Evolutionary conservation across 2,113 vertebrate genomes (phyloP), one percentile per base, ranked within the genome.

Genomic region (Proteles cristata): DNA sequence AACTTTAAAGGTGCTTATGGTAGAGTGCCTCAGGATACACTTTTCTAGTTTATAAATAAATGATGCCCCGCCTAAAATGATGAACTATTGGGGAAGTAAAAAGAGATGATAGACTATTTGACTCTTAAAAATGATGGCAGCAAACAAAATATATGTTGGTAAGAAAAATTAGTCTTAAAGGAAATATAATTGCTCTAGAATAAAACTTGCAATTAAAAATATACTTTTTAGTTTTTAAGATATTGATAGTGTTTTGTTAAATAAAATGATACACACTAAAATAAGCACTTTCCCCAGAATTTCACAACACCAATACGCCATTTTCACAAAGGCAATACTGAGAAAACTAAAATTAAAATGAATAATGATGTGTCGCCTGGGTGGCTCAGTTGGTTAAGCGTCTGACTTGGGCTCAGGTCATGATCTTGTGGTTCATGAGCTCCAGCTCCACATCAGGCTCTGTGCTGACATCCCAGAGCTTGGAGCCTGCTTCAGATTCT

Each of bases 41-140:
- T 97, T 97, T 98, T 98, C 92, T 97, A 80, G 12, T 97, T 98
- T 95, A 98, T 98, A 98, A 98, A 98, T 98, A 98, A 98, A 97
- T 98, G 2, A 98, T 98, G 93, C 33, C 39, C 77, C 96, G 43
- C 88, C 66, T 93, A 92, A 94, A 95, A 21, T 96, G 94, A 97
- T 96, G 53, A 96, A 98, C n/a, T 93, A 83, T 53, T 94, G 76
- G 80, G 25, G 82, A 98, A 98, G 94, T 85, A 45, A 39, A 91
- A 68, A 43, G 95, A 80, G 6, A n/a, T 93, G 79, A 88, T 55
- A 79, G 86, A 96, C 83, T 39, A 80, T 10, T 92, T 93, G 43
- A 94, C 26, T 97, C 95, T 82, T 66, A 53, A 31, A 96, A 96
- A 91, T 97, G 96, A 89, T 97, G 66, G 6, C 4, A 97, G 58